phyloP scores from a whole-genome alignment of 1,140 invertebrate genomes.

The Microplitis mediator region DNA sequence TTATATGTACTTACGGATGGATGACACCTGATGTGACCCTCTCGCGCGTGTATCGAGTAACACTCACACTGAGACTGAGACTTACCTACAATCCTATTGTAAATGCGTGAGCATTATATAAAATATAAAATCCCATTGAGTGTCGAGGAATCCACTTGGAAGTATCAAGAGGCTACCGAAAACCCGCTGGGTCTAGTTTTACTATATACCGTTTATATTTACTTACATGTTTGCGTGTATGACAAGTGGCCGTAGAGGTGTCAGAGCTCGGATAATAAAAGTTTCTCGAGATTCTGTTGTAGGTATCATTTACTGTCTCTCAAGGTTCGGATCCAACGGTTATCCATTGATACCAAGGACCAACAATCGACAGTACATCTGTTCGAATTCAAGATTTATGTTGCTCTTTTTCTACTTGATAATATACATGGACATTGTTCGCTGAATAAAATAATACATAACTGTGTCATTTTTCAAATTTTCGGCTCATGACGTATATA shows the following conservation, averaged over 20 bases:
- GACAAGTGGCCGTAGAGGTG: neutral
- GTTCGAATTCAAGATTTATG: too few species aligned
- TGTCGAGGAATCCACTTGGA: neutral
- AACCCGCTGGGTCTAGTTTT: neutral
- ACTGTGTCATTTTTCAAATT: constrained; percentile 17
- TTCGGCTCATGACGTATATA: neutral
- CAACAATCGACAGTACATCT: too few species aligned
- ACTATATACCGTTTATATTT: neutral
- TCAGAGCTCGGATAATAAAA: neutral
- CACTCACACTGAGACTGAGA: neutral
- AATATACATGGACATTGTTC: too few species aligned
- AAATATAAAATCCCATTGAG: neutral
- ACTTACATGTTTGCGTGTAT: neutral
- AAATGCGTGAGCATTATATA: neutral
- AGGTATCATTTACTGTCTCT: neutral
- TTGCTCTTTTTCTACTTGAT: too few species aligned
- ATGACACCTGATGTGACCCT: neutral
- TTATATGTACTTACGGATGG: neutral
- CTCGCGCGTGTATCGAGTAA: constrained; percentile 18
- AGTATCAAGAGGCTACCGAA: neutral
- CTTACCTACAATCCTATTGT: constrained; percentile 5
- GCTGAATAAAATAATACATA: neutral
- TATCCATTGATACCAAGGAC: too few species aligned
- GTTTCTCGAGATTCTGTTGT: neutral
- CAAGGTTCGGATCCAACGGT: neutral